Base-by-base conservation (phyloP, 1,140 invertebrate genomes). In the Aricia agestis region DNA sequence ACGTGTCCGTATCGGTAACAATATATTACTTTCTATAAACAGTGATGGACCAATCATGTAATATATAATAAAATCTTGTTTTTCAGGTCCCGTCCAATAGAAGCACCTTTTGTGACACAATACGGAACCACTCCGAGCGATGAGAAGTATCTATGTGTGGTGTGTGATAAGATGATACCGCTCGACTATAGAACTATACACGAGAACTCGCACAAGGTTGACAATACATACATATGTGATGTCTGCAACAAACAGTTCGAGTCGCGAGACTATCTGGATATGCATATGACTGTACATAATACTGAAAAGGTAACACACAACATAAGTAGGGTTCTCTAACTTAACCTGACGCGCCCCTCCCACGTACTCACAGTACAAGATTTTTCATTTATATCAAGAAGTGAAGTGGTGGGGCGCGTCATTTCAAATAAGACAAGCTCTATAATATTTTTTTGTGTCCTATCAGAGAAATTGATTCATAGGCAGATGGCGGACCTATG, bases 211-310 rank as follows among this genome's bases (percentile, higher is more conserved):
- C 92, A 95, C 70, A 94, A 95, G 74, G 88, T 87, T 18, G 92
- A 81, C 85, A 69, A 90, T 87, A 18, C 92, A 78, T 86, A 94
- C 80, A 89, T 90, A 63, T 95, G 95, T 76, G 86, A 92, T n/a
- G 92, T 94, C 6, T 95, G 95, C 70, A 95, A 95, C 77, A 91
- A 94, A 59, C 94, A 95, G 73, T 96, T 96, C 74, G 92, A 93
- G 32, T 94, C 93, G 0, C 78, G 87, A 1, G 92, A 93, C 42
- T 94, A 94, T 81, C 91, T 95, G 10, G 92, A 93, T 11, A 94
- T 96, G 94, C 95, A 96, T 82, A 92, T 94, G 69, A 94, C 93
- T 71, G 94, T 95, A 36, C 95, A 96, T 78, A 90, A 81, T 77
- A 84, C 83, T 65, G 87, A 90, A 73, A 93, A 92, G 87, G 92